Percentiles rank a stretch among this genome's conserved stretches.
phyloP scores from a whole-genome alignment of 2,888 invertebrate species.

The Chrysomela aeneicollis region DNA sequence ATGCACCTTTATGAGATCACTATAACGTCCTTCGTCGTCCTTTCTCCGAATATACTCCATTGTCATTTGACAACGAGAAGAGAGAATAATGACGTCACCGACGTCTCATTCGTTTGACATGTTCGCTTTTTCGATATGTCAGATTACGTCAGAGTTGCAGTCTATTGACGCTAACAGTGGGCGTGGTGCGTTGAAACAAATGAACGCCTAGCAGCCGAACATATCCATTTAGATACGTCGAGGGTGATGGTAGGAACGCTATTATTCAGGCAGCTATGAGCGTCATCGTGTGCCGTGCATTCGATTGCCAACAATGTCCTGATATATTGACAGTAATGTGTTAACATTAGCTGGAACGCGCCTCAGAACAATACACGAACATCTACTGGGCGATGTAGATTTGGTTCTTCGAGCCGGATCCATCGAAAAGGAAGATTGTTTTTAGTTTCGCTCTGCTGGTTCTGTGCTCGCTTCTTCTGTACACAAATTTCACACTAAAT shows the following conservation, averaged over 20 bases:
- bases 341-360: conserved; percentile 26
- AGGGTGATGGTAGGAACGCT: conserved; percentile 5
- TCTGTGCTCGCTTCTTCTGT: too few species aligned
- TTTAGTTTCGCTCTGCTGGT: too few species aligned
- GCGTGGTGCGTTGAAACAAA: conserved; percentile 24
- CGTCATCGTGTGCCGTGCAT: conserved; percentile 23
- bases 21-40: too few species aligned
- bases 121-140: too few species aligned
- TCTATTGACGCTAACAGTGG: too few species aligned
- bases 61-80: too few species aligned
- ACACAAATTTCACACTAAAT: background rate
- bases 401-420: background rate
- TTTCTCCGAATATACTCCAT: too few species aligned
- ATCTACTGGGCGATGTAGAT: background rate
- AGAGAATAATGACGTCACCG: too few species aligned
- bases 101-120: too few species aligned
- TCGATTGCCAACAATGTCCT: conserved; percentile 31
- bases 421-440: too few species aligned
- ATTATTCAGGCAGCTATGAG: conserved; percentile 21
- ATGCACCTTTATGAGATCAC: too few species aligned
- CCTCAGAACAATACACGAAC: conserved; percentile 25
- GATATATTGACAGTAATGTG: conserved; percentile 31
- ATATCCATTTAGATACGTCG: conserved; percentile 23
- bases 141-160: too few species aligned
- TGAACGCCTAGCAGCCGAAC: conserved; percentile 20